Conservation (phyloP, 2,888 invertebrate species). For the Gymnosoma rotundatum region DNA sequence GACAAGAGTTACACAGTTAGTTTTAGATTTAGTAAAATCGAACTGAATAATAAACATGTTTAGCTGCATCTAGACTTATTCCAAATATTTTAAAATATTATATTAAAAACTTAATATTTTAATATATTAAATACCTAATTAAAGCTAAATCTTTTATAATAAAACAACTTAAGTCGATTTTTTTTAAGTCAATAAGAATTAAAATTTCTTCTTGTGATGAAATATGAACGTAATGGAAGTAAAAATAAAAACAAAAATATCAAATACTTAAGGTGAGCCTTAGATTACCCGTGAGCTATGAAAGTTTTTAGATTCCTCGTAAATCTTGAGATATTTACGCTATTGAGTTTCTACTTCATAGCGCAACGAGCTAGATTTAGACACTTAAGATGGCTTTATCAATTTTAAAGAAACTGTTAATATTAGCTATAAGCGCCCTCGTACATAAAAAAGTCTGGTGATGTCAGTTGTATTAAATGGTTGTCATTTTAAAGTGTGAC, state of each 20-base stretch:
- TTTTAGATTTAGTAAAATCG: slow-evolving; percentile 9
- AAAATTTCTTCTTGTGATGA: slow-evolving; percentile 72
- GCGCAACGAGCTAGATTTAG: too few species aligned
- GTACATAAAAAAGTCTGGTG: too few species aligned
- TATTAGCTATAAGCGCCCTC: too few species aligned
- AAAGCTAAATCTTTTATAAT: slow-evolving; percentile 10
- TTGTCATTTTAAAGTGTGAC: too few species aligned
- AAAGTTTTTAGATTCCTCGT: not conserved
- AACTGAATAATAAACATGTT: slow-evolving; percentile 17
- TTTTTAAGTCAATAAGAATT: not conserved
- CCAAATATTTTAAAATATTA: not conserved
- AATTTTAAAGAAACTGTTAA: too few species aligned
- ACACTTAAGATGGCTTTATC: too few species aligned
- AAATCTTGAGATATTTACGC: not conserved
- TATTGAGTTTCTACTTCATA: too few species aligned
- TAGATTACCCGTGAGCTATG: not conserved
- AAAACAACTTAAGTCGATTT: not conserved
- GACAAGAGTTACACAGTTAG: slow-evolving; percentile 5
- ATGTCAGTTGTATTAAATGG: too few species aligned
- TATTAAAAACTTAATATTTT: not conserved
- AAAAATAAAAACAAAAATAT: slow-evolving; percentile 43
- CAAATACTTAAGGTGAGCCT: slow-evolving; percentile 35
- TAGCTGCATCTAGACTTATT: not conserved
- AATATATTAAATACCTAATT: slow-evolving; percentile 12
- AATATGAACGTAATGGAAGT: slow-evolving; percentile 73